phyloP scores from a whole-genome alignment of 2,888 invertebrate genomes.

The Hedya salicella region DNA sequence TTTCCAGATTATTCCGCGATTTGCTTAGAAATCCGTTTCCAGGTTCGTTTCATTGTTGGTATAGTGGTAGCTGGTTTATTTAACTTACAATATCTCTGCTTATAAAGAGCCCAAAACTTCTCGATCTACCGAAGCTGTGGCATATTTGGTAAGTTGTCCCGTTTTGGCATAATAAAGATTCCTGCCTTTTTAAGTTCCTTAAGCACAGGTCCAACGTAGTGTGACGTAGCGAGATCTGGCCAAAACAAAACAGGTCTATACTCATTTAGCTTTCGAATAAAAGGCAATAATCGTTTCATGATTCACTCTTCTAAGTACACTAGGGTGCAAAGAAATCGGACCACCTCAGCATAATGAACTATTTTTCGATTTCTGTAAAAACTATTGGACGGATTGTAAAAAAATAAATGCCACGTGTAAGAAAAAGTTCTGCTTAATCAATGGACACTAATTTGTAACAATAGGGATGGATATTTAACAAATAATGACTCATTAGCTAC shows the following conservation, averaged over 20 bases:
- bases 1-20: neutral
- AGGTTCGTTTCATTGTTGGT: neutral
- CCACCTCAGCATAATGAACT: too few relatives aligned
- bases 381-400: too few relatives aligned
- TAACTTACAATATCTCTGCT: conserved; percentile 2
- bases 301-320: too few relatives aligned
- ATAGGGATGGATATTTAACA: too few relatives aligned
- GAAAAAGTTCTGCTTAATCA: too few relatives aligned
- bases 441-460: too few relatives aligned
- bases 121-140: neutral
- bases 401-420: too few relatives aligned
- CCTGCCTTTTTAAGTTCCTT: neutral
- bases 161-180: neutral
- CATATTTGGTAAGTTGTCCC: neutral
- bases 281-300: too few relatives aligned
- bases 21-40: neutral
- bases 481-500: too few relatives aligned
- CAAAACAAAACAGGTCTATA: neutral
- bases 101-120: conserved; percentile 1
- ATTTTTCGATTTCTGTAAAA: too few relatives aligned
- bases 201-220: neutral
- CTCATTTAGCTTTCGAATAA: neutral
- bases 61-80: conserved; percentile 5
- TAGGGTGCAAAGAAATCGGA: too few relatives aligned
- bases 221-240: too few relatives aligned